phyloP scores from a whole-genome alignment of 2,888 invertebrate species.

The Pemphredon lugubris region DNA sequence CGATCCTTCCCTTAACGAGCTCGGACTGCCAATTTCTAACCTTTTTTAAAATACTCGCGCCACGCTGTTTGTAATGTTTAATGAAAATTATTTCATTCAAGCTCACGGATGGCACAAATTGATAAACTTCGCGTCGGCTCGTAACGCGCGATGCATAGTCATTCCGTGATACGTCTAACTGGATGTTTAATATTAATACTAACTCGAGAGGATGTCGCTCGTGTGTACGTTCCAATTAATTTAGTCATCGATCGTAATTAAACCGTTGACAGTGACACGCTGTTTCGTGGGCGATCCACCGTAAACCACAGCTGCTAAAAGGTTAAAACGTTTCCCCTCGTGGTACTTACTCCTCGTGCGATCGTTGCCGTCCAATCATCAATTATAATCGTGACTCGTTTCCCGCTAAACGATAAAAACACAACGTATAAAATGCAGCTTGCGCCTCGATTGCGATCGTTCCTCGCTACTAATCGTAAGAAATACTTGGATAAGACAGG shows the following conservation, averaged over 20 bases:
- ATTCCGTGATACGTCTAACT: not conserved
- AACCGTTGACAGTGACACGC: conserved; percentile 44
- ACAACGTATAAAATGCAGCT: too few species aligned
- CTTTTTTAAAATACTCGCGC: too few species aligned
- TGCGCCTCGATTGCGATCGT: not conserved
- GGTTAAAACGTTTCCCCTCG: conserved; percentile 29
- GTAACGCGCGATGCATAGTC: not conserved
- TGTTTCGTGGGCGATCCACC: conserved; percentile 37
- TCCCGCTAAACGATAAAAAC: not conserved
- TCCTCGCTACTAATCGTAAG: not conserved
- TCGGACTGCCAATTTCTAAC: too few species aligned
- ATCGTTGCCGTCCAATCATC: conserved; percentile 10
- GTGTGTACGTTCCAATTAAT: conserved; percentile 32
- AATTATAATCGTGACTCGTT: conserved; percentile 5
- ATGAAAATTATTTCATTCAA: too few species aligned
- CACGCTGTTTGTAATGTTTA: too few species aligned
- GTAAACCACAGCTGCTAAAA: conserved; percentile 49
- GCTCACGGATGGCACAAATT: too few species aligned
- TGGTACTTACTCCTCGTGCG: conserved; percentile 29
- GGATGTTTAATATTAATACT: conserved; percentile 43
- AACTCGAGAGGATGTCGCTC: not conserved
- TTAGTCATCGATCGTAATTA: conserved; percentile 57
- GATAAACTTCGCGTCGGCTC: too few species aligned
- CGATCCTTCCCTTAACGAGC: too few species aligned
- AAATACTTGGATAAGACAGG: too few species aligned